Evolutionary conservation across 2,888 invertebrate species (phyloP).

Genomic region (Trileptium ribeirensis): DNA sequence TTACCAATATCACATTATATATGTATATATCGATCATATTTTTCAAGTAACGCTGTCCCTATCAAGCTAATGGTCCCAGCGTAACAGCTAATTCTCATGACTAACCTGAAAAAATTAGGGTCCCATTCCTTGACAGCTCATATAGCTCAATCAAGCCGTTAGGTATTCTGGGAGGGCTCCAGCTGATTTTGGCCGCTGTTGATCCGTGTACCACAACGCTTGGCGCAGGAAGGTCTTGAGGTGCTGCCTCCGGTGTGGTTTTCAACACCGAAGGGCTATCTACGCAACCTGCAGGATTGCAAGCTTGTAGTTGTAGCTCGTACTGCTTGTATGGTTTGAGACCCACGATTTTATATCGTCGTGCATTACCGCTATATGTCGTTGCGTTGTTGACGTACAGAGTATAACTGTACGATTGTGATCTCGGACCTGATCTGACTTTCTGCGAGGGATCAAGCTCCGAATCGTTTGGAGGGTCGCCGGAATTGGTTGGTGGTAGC

Average conservation of each 20-base stretch:
- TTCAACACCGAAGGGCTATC: neutral
- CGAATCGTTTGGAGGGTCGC: too few relatives aligned
- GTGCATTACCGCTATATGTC: neutral
- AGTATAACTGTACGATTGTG: neutral
- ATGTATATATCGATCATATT: too few relatives aligned
- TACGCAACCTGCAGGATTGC: neutral
- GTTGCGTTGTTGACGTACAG: neutral
- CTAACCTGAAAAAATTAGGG: neutral
- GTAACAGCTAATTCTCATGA: too few relatives aligned
- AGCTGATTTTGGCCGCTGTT: neutral
- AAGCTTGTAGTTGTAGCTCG: neutral
- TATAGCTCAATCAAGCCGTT: constrained; percentile 8
- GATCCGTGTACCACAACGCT: neutral
- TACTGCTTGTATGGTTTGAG: neutral
- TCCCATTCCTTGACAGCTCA: neutral
- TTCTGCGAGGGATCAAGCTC: too few relatives aligned
- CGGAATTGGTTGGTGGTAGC: neutral
- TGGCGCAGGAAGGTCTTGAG: constrained; percentile 5
- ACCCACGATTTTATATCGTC: neutral
- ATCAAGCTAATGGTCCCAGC: too few relatives aligned
- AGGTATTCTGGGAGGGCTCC: neutral
- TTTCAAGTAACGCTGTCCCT: too few relatives aligned
- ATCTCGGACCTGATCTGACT: too few relatives aligned
- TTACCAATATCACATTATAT: too few relatives aligned
- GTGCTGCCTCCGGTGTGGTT: neutral